Conservation (phyloP, 2,888 invertebrate genomes). For the Mechanitis mazaeus region DNA sequence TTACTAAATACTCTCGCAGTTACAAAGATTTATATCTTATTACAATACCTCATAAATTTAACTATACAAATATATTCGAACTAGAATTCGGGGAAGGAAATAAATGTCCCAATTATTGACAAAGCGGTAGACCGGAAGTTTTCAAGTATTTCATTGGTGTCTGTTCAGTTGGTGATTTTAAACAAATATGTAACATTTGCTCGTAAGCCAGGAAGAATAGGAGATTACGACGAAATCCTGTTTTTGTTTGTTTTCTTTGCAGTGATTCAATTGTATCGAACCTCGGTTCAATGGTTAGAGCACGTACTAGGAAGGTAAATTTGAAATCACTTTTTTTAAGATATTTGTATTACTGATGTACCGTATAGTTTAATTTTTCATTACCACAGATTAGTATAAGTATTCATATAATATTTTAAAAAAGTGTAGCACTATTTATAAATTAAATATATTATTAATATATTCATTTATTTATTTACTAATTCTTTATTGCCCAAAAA, state of each 20-base stretch:
- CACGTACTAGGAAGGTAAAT: slow-evolving; percentile 30
- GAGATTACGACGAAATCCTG: slow-evolving; percentile 72
- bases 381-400: neutral
- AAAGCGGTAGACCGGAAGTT: slow-evolving; percentile 67
- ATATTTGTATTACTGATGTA: neutral
- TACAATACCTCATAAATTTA: slow-evolving; percentile 64
- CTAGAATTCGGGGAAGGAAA: slow-evolving; percentile 58
- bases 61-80: slow-evolving; percentile 55
- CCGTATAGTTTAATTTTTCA: neutral
- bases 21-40: slow-evolving; percentile 64
- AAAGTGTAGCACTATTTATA: no score
- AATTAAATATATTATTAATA: no score
- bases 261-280: slow-evolving; percentile 57
- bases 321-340: neutral
- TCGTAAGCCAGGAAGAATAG: slow-evolving; percentile 61
- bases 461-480: no score
- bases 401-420: neutral
- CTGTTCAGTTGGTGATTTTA: slow-evolving; percentile 60
- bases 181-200: slow-evolving; percentile 59
- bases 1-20: slow-evolving; percentile 56
- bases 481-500: no score
- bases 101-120: slow-evolving; percentile 70
- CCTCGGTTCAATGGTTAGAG: slow-evolving; percentile 32
- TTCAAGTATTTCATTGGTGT: slow-evolving; percentile 63
- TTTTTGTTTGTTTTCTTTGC: slow-evolving; percentile 75